Percentiles rank a stretch among this genome's conserved stretches.
These are phyloP conservation scores for Protophormia terraenovae DNA, from an alignment of 2,888 invertebrate genomes.

Conservation along the genomic window DNA sequence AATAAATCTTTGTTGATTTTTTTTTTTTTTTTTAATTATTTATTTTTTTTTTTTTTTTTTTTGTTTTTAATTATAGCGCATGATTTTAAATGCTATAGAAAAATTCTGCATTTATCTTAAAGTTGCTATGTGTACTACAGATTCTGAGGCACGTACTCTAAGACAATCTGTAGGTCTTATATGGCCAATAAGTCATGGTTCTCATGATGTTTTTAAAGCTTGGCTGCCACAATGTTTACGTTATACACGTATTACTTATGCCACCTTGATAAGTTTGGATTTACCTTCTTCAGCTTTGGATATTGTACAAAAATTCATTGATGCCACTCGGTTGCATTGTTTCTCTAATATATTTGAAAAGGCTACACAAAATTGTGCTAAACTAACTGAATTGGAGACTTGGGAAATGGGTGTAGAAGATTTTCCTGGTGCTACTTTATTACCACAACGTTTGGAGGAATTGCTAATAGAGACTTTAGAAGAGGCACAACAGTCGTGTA, in stretches of 20 bases:
- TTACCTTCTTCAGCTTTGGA: conserved; percentile 93
- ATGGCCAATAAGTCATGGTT: conserved; percentile 82
- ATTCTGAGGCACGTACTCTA: conserved; percentile 82
- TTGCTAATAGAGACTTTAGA: conserved; percentile 88
- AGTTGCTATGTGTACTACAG: conserved; percentile 86
- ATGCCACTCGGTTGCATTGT: conserved; percentile 93
- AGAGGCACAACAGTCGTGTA: conserved; percentile 86
- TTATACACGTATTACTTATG: conserved; percentile 90
- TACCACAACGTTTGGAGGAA: conserved; percentile 88
- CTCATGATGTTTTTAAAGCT: conserved; percentile 84
- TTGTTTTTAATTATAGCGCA: conserved; percentile 86
- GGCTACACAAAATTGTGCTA: conserved; percentile 89
- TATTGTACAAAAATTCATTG: conserved; percentile 91
- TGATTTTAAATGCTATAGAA: conserved; percentile 90
- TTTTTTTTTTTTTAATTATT: no score
- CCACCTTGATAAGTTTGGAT: conserved; percentile 91
- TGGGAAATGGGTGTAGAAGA: conserved; percentile 94
- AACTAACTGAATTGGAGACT: conserved; percentile 88
- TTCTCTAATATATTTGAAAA: conserved; percentile 92
- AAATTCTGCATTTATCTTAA: conserved; percentile 88
- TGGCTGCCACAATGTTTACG: conserved; percentile 92
- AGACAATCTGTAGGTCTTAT: conserved; percentile 77
- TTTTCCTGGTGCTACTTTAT: conserved; percentile 90
- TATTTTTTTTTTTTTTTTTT: no score
- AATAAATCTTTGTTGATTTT: no score